Evolutionary conservation across 2,888 invertebrate species (phyloP).

Genomic region (Lasiommata megera): DNA sequence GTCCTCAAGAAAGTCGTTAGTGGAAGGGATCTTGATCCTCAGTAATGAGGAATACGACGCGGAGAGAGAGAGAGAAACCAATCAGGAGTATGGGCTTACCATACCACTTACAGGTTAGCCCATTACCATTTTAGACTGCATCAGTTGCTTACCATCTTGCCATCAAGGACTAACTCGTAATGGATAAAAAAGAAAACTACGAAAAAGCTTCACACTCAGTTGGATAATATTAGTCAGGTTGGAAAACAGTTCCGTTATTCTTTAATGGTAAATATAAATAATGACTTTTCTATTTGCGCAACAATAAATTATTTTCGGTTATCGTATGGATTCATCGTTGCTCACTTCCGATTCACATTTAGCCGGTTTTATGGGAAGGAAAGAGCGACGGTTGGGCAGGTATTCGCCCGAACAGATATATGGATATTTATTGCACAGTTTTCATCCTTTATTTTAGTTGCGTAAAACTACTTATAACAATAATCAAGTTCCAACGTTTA

Average conservation of each 20-base stretch:
- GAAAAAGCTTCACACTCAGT: not conserved
- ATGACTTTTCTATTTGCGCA: not conserved
- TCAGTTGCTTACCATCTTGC: too few relatives aligned
- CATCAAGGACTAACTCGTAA: too few relatives aligned
- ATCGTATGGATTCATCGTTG: slow-evolving; percentile 14
- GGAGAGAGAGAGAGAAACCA: too few relatives aligned
- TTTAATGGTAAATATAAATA: slow-evolving; percentile 6
- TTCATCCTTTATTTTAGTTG: not conserved
- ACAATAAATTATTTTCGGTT: slow-evolving; percentile 23
- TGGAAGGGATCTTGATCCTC: too few relatives aligned
- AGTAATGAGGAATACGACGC: too few relatives aligned
- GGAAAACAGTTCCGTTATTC: not conserved
- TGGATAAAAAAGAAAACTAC: too few relatives aligned
- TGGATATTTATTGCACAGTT: slow-evolving; percentile 4
- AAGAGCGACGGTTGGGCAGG: slow-evolving; percentile 24
- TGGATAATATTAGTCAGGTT: not conserved
- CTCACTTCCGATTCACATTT: slow-evolving; percentile 22
- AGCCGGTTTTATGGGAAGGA: slow-evolving; percentile 22
- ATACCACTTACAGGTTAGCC: too few relatives aligned
- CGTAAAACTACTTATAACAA: not conserved
- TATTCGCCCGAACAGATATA: slow-evolving; percentile 9
- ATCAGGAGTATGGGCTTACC: too few relatives aligned
- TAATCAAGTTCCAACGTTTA: too few relatives aligned
- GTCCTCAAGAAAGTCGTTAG: too few relatives aligned
- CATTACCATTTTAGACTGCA: too few relatives aligned